phyloP scores from a whole-genome alignment of 2,888 invertebrate genomes.

The Melangyna quadrimaculata region DNA sequence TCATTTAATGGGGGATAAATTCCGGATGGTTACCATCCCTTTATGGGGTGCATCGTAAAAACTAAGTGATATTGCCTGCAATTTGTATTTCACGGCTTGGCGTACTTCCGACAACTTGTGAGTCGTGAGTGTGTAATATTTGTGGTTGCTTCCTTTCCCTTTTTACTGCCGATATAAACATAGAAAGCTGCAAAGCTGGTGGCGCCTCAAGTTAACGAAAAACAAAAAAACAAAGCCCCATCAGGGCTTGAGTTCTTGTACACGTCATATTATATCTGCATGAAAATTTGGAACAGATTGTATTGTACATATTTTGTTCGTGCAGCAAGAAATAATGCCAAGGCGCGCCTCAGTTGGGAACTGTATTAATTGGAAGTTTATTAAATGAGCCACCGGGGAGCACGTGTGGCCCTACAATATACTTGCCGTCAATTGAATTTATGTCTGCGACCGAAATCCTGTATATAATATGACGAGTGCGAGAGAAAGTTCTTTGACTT shows the following conservation, averaged over 20 bases:
- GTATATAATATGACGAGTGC: background rate
- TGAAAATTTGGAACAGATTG: conserved; percentile 17
- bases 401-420: conserved; percentile 30
- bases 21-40: conserved; percentile 71
- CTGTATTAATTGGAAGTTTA: conserved; percentile 66
- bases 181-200: background rate
- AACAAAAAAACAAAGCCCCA: conserved; percentile 19
- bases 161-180: background rate
- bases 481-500: background rate
- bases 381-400: conserved; percentile 49
- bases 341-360: conserved; percentile 36
- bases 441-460: background rate
- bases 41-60: conserved; percentile 72
- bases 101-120: conserved; percentile 71
- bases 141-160: conserved; percentile 45
- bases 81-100: conserved; percentile 72
- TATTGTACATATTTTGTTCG: conserved; percentile 6
- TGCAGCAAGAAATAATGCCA: conserved; percentile 18
- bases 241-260: background rate
- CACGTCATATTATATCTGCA: conserved; percentile 16
- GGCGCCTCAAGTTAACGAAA: background rate
- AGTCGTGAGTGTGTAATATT: conserved; percentile 63
- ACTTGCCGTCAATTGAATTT: conserved; percentile 51
- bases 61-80: conserved; percentile 72
- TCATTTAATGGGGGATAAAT: conserved; percentile 71